A percentile compares a stretch with the other conserved stretches of the same genome.
Conservation (phyloP, 2,113 vertebrate species). For the Syrmaticus mikado region DNA sequence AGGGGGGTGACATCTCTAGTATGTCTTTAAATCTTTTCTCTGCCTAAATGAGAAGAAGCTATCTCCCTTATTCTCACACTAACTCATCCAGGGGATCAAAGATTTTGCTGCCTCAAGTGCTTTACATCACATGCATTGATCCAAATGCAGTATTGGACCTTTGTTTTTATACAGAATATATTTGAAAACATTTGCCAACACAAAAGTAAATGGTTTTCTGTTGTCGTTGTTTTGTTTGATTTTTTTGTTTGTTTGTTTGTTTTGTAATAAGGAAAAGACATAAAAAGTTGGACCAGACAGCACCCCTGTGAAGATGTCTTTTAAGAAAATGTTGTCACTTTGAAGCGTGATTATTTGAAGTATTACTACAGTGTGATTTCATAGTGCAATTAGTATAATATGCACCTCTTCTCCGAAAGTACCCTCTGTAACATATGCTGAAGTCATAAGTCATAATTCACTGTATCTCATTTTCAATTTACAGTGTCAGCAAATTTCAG, state of each 20-base stretch:
- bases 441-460: constrained; percentile 65
- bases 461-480: constrained; percentile 37
- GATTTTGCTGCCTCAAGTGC: not conserved
- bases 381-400: constrained; percentile 59
- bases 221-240: not conserved
- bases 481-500: constrained; percentile 61
- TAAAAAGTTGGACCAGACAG: not conserved
- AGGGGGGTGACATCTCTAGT: not conserved
- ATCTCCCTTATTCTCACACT: not conserved
- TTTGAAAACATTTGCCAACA: not conserved
- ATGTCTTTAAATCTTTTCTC: not conserved
- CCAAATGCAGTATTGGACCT: not conserved
- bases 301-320: not conserved
- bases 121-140: not conserved
- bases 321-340: constrained; percentile 45
- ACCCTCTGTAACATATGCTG: constrained; percentile 56
- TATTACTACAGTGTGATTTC: constrained; percentile 49
- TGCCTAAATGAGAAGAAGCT: not conserved
- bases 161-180: not conserved
- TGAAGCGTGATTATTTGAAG: constrained; percentile 54
- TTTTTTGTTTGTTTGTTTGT: not conserved
- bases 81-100: not conserved
- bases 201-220: not conserved
- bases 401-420: constrained; percentile 30
- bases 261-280: not conserved